phyloP scores from a whole-genome alignment of 2,113 vertebrate species.

The Clarias gariepinus region DNA sequence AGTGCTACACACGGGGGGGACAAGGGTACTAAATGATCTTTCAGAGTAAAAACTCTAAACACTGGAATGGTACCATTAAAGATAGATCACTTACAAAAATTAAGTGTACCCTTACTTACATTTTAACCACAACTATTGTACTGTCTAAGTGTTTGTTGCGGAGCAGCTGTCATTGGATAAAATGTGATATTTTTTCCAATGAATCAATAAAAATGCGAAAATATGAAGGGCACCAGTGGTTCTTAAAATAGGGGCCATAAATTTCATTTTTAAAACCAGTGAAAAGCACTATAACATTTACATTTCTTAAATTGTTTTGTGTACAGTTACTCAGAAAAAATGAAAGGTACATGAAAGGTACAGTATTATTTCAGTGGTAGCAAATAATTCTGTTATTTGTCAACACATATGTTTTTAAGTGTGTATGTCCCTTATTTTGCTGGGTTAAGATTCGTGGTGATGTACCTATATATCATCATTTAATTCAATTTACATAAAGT shows the following conservation, averaged over 20 bases:
- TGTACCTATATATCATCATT: too few species aligned
- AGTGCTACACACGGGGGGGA: background rate
- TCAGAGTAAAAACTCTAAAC: background rate
- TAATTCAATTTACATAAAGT: too few species aligned
- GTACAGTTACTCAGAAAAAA: too few species aligned
- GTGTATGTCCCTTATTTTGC: too few species aligned
- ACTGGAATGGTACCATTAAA: background rate
- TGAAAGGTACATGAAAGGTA: too few species aligned
- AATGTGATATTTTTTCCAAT: background rate
- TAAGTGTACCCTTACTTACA: background rate
- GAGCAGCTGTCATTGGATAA: background rate
- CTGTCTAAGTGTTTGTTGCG: background rate
- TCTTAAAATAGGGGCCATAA: background rate
- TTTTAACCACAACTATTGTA: background rate
- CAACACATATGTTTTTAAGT: too few species aligned
- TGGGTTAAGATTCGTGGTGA: too few species aligned
- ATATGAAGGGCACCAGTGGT: background rate
- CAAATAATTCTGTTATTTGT: too few species aligned
- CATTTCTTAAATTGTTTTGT: too few species aligned
- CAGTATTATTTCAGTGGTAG: too few species aligned
- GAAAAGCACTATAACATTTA: too few species aligned
- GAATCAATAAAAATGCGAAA: background rate
- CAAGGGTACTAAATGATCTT: background rate
- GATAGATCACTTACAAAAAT: background rate
- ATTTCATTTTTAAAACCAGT: background rate